Evolutionary conservation across 2,113 vertebrate species (phyloP).

Genomic region (Heloderma charlesbogerti): DNA sequence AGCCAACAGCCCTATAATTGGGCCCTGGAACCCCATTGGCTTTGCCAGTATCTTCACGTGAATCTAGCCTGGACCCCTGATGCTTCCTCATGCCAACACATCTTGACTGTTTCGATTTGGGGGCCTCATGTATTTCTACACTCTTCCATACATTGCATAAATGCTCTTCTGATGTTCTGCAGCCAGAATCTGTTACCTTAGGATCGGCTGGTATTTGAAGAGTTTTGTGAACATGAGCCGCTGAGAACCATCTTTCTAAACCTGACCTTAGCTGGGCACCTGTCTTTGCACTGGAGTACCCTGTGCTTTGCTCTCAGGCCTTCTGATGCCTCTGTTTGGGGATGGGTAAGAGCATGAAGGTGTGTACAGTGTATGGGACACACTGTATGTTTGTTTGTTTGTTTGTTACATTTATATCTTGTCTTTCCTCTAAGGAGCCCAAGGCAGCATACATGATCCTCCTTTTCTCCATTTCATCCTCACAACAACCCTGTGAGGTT

Average conservation of each 20-base stretch:
- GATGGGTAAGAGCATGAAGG: no score
- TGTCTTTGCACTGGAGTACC: background rate
- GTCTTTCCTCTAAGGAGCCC: no score
- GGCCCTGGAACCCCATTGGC: background rate
- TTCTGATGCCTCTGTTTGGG: background rate
- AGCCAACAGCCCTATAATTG: background rate
- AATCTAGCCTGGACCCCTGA: background rate
- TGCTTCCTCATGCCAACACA: background rate
- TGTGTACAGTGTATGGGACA: background rate
- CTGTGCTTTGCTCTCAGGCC: background rate
- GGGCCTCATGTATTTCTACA: background rate
- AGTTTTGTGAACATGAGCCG: background rate
- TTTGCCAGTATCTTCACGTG: background rate
- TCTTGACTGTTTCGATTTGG: accelerated
- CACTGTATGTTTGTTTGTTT: no score
- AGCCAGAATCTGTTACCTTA: background rate
- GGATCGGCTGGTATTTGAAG: background rate
- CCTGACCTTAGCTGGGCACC: background rate
- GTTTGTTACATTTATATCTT: no score
- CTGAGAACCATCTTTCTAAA: background rate
- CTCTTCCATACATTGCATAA: background rate
- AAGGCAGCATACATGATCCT: no score
- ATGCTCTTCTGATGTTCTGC: background rate
- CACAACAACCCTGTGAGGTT: no score
- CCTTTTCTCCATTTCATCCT: no score